Evolutionary conservation across 2,888 invertebrate species (phyloP), one percentile per base, ranked within the genome.

Genomic region (Eupithecia exiguata): DNA sequence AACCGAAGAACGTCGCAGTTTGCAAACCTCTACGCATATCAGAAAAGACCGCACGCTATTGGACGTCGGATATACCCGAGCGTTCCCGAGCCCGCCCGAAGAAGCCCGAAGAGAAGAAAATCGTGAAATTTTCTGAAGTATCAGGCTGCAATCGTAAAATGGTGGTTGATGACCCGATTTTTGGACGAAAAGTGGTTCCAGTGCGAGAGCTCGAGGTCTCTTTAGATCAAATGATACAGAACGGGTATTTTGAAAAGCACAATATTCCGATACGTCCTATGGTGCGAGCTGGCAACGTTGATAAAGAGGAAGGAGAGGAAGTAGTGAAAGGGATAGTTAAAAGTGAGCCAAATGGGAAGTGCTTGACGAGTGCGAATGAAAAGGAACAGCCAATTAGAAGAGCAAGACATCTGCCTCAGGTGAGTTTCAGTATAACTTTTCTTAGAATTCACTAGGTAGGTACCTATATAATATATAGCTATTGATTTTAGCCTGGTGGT

Each of bases 91-190:
- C 82, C 0, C 88, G 89, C 36, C 86, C 87, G 70, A 93, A 87
- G 76, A 91, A 86, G 66, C 69, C 86, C 67, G 94, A 93, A 5
- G 94, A 94, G 69, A 95, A 95, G 79, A 95, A 95, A 82, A 94
- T 92, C 73, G 95, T 95, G 0, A 95, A 94, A 80, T 95, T 95
- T 79, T 95, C 95, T 0, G 95, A 95, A 86, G 94, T 94, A 1
- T 94, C 94, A 0, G 94, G 93, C 2, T 94, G 93, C 62, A 92
- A 89, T 69, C 84, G 94, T 18, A 95, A 94, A 79, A 94, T 94
- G 89, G 86, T 94, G 0, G 90, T 94, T 0, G 91, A 94, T 71
- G 94, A 94, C 79, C 93, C 93, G 0, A 86, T 93, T 53, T 90
- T 89, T 70, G 93, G 94, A 0, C 82, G 91, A 16, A 94, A 93